phyloP scores from a whole-genome alignment of 2,797 vertebrate genomes.

The Furcifer pardalis region DNA sequence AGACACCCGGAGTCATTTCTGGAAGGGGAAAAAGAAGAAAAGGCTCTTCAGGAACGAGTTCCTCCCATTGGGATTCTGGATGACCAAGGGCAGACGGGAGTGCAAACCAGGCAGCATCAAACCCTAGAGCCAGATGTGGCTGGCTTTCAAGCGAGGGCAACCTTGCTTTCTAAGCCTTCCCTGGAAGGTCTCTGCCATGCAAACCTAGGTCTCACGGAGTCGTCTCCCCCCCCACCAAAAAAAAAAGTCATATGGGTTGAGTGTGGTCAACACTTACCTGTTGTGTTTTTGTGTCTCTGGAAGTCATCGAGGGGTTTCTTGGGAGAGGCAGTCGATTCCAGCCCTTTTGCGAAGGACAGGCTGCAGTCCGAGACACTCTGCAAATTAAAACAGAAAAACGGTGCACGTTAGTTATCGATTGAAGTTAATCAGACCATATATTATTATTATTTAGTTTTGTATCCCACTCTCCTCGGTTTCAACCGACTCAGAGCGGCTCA shows the following conservation, averaged over 20 bases:
- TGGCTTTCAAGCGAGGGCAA: no score
- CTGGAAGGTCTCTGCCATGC: background rate
- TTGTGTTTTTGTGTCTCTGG: constrained; percentile 38
- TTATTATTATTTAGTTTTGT: no score
- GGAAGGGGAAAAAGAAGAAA: background rate
- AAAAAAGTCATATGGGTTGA: no score
- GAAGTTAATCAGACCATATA: no score
- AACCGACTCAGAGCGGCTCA: no score
- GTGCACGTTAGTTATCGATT: no score
- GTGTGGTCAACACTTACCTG: constrained; percentile 41
- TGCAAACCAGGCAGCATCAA: background rate
- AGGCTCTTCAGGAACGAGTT: background rate
- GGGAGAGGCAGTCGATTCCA: constrained; percentile 61
- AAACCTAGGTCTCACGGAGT: no score
- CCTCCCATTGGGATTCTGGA: background rate
- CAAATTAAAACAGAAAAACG: constrained; percentile 3
- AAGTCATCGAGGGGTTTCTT: constrained; percentile 55
- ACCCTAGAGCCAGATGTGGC: no score
- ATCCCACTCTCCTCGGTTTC: no score
- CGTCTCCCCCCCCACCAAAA: no score
- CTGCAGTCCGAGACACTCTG: constrained; percentile 63
- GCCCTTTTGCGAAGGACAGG: background rate
- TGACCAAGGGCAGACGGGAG: background rate
- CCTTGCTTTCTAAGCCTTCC: no score
- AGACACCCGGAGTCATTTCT: constrained; percentile 58